phyloP scores from a whole-genome alignment of 2,113 vertebrate genomes.

The Diglossa brunneiventris region DNA sequence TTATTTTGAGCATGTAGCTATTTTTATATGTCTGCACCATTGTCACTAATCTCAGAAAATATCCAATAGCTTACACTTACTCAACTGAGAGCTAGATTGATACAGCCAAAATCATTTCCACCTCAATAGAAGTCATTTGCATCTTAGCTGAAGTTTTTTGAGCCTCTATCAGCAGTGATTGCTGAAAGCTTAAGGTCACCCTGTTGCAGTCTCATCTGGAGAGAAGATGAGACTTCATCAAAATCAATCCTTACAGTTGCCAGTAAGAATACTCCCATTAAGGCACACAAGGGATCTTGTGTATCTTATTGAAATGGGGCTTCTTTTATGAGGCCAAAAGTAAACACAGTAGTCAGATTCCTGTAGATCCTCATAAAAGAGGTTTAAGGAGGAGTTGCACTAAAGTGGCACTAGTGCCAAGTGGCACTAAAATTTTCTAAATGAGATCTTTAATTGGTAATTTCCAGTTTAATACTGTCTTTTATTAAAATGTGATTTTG shows the following conservation, averaged over 20 bases:
- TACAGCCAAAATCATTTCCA: neutral
- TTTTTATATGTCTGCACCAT: neutral
- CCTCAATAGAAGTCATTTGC: neutral
- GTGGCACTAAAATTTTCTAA: neutral
- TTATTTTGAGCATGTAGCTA: neutral
- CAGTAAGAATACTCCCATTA: neutral
- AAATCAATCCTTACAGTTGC: neutral
- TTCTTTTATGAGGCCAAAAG: neutral
- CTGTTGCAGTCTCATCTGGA: neutral
- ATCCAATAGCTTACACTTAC: neutral
- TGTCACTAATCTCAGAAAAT: neutral
- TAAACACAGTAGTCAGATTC: too few relatives aligned
- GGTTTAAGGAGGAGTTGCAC: neutral
- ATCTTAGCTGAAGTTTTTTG: neutral
- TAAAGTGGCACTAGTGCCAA: neutral
- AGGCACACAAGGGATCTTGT: neutral
- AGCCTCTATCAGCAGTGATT: neutral
- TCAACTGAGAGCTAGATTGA: neutral
- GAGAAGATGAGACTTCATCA: neutral
- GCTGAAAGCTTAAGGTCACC: neutral
- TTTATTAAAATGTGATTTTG: neutral
- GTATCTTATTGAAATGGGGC: too few relatives aligned
- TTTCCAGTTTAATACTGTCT: neutral
- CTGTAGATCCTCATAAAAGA: too few relatives aligned
- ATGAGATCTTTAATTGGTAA: neutral